These are phyloP conservation scores for Centruroides vittatus DNA, from an alignment of 1,140 invertebrate genomes.

Conservation along the genomic window DNA sequence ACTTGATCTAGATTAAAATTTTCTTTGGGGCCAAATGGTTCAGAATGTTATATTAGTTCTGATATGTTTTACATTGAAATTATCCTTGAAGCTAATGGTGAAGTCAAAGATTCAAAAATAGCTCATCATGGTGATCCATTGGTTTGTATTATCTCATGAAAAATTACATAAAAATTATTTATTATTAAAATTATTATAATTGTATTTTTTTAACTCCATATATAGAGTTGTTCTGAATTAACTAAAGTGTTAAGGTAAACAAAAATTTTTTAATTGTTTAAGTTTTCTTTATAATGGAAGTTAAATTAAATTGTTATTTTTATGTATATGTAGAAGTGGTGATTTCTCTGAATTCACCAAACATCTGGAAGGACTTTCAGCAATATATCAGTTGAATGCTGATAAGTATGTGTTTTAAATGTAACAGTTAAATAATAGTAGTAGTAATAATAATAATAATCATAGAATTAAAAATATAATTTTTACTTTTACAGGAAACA, in stretches of 20 bases:
- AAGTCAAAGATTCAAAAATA: slow-evolving; percentile 82
- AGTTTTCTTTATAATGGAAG: too few relatives aligned
- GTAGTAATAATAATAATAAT: neutral
- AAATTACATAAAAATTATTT: neutral
- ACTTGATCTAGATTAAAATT: slow-evolving; percentile 52
- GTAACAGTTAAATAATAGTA: neutral
- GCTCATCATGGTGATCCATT: slow-evolving; percentile 64
- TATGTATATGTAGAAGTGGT: slow-evolving; percentile 27
- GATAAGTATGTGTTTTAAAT: slow-evolving; percentile 62
- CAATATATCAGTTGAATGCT: slow-evolving; percentile 85
- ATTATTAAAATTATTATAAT: neutral
- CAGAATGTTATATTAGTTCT: slow-evolving; percentile 78
- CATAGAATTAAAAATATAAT: neutral
- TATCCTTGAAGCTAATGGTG: slow-evolving; percentile 58
- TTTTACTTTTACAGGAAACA: slow-evolving; percentile 24
- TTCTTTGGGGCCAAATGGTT: slow-evolving; percentile 40
- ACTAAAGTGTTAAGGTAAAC: slow-evolving; percentile 28
- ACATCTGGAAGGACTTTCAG: slow-evolving; percentile 76
- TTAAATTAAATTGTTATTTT: too few relatives aligned
- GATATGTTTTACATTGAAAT: slow-evolving; percentile 96
- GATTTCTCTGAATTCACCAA: slow-evolving; percentile 86
- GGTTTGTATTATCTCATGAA: neutral
- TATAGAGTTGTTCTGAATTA: slow-evolving; percentile 72
- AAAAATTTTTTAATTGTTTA: too few relatives aligned
- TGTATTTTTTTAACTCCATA: slow-evolving; percentile 15